Evolutionary conservation across 2,113 vertebrate genomes (phyloP).

Genomic region (Archilochus colubris): DNA sequence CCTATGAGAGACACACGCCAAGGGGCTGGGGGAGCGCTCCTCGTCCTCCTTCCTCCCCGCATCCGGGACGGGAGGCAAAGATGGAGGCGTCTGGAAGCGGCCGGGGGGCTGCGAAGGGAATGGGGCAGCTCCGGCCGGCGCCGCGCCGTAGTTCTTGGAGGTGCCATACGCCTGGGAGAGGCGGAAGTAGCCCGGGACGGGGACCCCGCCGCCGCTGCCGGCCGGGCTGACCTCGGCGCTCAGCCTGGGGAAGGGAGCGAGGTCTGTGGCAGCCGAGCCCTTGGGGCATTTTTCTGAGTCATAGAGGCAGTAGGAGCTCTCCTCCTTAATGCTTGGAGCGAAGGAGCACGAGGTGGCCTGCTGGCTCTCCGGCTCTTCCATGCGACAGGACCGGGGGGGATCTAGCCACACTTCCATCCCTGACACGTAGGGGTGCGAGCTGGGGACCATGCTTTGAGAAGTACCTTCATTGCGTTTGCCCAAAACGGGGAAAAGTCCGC

Average conservation of each 20-base stretch:
- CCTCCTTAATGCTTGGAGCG: slow-evolving; percentile 95
- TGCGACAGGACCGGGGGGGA: slow-evolving; percentile 88
- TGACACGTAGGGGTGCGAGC: slow-evolving; percentile 86
- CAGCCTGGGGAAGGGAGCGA: slow-evolving; percentile 83
- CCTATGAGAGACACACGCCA: slow-evolving; percentile 81
- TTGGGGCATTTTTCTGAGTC: slow-evolving; percentile 95
- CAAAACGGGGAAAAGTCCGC: slow-evolving; percentile 93
- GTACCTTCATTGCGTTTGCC: slow-evolving; percentile 90
- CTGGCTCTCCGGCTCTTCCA: slow-evolving; percentile 87
- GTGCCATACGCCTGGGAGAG: slow-evolving; percentile 94
- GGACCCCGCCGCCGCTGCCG: slow-evolving; percentile 81
- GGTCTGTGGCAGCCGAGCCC: slow-evolving; percentile 82
- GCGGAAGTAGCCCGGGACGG: slow-evolving; percentile 97
- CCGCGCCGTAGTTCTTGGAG: slow-evolving; percentile 85
- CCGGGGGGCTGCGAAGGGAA: slow-evolving; percentile 83
- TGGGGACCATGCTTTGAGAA: slow-evolving; percentile 83
- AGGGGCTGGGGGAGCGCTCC: slow-evolving; percentile 80
- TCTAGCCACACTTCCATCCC: slow-evolving; percentile 97
- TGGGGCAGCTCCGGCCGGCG: slow-evolving; percentile 79
- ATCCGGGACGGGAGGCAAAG: slow-evolving; percentile 80
- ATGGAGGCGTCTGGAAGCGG: slow-evolving; percentile 83
- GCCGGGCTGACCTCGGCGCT: slow-evolving; percentile 81
- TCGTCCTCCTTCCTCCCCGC: slow-evolving; percentile 83
- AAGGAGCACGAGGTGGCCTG: slow-evolving; percentile 90
- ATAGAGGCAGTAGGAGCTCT: slow-evolving; percentile 95